Percentiles rank a stretch among this genome's conserved stretches.
Conservation (phyloP, 1,140 invertebrate species). For the Lasioglossum baleicum region DNA sequence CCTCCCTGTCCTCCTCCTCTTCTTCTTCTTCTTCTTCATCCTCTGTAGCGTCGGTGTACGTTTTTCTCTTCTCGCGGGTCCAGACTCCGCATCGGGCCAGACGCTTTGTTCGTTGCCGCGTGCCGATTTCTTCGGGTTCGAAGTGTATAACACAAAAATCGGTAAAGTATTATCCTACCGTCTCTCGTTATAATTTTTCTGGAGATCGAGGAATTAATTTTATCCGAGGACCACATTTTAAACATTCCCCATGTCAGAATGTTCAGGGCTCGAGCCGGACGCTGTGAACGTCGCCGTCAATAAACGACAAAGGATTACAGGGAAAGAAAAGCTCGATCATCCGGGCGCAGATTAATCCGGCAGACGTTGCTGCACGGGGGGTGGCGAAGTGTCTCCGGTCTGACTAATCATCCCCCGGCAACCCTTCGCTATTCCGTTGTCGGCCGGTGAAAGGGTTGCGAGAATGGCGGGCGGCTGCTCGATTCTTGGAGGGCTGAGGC, state of each 20-base stretch:
- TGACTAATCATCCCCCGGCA: background rate
- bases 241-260: too few relatives aligned
- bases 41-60: background rate
- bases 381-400: background rate
- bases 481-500: slow-evolving; percentile 51
- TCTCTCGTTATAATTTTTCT: too few relatives aligned
- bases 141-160: too few relatives aligned
- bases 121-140: background rate
- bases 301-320: background rate
- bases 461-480: slow-evolving; percentile 33
- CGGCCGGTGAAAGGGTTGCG: slow-evolving; percentile 40
- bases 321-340: background rate
- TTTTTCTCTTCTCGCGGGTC: background rate
- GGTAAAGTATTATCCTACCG: too few relatives aligned
- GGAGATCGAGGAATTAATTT: too few relatives aligned
- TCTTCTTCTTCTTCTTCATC: slow-evolving; percentile 1
- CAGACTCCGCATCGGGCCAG: background rate
- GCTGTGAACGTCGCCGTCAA: background rate
- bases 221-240: too few relatives aligned
- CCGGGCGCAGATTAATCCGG: background rate
- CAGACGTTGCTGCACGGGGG: background rate
- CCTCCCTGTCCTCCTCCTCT: background rate
- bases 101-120: background rate
- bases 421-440: background rate
- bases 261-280: too few relatives aligned